A percentile compares a stretch with the other conserved stretches of the same genome.
phyloP scores from a whole-genome alignment of 1,140 invertebrate species.

The Euglossa dilemma region DNA sequence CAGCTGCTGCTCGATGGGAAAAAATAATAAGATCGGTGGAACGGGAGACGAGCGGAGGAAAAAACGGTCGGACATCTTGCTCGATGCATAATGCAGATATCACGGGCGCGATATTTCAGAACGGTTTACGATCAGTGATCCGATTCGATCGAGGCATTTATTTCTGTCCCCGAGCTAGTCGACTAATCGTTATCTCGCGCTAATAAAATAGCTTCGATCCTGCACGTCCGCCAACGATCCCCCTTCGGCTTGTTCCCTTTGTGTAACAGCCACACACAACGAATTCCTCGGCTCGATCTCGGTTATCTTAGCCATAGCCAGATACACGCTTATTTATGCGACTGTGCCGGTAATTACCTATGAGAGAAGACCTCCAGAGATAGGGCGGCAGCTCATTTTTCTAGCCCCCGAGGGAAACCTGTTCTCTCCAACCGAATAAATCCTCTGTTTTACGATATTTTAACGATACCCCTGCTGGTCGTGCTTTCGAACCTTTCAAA shows the following conservation, averaged over 20 bases:
- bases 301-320: conserved; percentile 39
- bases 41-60: not conserved
- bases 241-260: not conserved
- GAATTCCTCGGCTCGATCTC: conserved; percentile 53
- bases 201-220: conserved; percentile 52
- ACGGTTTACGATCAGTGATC: conserved; percentile 27
- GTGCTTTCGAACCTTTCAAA: conserved; percentile 11
- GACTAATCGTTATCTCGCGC: conserved; percentile 20
- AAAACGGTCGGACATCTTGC: not conserved
- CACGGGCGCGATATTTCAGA: not conserved
- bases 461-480: not conserved
- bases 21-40: not conserved
- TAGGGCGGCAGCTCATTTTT: conserved; percentile 39
- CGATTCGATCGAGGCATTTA: conserved; percentile 4
- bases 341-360: conserved; percentile 63
- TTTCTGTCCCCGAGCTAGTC: conserved; percentile 24
- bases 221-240: not conserved
- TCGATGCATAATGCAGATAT: not conserved
- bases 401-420: conserved; percentile 36
- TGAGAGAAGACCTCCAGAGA: conserved; percentile 57
- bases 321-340: conserved; percentile 63
- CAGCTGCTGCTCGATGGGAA: not conserved
- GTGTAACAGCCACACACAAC: conserved; percentile 43
- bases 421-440: conserved; percentile 53
- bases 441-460: conserved; percentile 48